phyloP scores from a whole-genome alignment of 2,888 invertebrate species.

The Zaprionus bogoriensis region DNA sequence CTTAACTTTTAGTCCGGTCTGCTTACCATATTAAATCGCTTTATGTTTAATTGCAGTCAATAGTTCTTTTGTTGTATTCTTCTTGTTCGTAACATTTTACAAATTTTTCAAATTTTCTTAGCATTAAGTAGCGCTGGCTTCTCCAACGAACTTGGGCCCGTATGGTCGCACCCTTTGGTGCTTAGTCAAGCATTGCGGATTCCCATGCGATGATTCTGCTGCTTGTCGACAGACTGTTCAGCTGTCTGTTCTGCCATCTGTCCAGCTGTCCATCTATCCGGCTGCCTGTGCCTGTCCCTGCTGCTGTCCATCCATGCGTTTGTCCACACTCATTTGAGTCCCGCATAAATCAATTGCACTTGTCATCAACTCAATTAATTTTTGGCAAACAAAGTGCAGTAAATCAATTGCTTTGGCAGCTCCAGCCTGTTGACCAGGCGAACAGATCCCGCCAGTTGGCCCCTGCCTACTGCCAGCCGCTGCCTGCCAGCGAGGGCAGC shows the following conservation, averaged over 20 bases:
- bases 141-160: too few relatives aligned
- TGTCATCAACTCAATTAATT: slow-evolving; percentile 83
- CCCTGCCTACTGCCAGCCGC: slow-evolving; percentile 10
- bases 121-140: too few relatives aligned
- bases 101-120: too few relatives aligned
- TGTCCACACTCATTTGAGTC: slow-evolving; percentile 81
- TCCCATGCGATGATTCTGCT: too few relatives aligned
- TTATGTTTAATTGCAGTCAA: too few relatives aligned
- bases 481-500: slow-evolving; percentile 14
- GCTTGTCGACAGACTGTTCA: neutral
- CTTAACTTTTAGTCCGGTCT: too few relatives aligned
- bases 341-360: slow-evolving; percentile 83
- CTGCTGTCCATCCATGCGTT: slow-evolving; percentile 42
- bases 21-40: too few relatives aligned
- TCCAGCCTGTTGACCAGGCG: slow-evolving; percentile 54
- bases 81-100: too few relatives aligned
- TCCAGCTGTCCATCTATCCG: slow-evolving; percentile 11
- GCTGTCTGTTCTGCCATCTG: slow-evolving; percentile 3
- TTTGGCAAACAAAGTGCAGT: slow-evolving; percentile 83
- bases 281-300: slow-evolving; percentile 10
- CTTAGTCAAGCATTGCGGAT: neutral
- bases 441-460: neutral
- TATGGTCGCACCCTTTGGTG: too few relatives aligned
- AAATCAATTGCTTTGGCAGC: slow-evolving; percentile 83
- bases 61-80: too few relatives aligned